A percentile compares a stretch with the other conserved stretches of the same genome.
phyloP scores from a whole-genome alignment of 2,113 vertebrate species.

The Sminthopsis crassicaudata region DNA sequence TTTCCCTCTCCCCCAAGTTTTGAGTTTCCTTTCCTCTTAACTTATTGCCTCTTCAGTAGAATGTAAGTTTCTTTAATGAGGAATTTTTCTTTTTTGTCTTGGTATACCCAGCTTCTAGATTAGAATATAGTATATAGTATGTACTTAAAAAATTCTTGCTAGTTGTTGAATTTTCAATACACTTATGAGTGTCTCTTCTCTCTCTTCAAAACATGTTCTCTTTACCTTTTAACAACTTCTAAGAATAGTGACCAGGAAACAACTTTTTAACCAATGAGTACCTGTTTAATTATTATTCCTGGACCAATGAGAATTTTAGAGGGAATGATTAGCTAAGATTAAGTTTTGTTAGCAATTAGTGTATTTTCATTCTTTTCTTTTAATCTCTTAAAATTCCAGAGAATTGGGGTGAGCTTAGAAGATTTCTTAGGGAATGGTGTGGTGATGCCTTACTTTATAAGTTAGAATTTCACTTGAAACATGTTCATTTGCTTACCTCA shows the following conservation, averaged over 20 bases:
- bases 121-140: no score
- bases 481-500: not conserved
- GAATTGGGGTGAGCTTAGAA: not conserved
- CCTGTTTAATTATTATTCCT: not conserved
- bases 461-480: not conserved
- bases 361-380: not conserved
- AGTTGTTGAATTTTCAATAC: not conserved
- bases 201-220: not conserved
- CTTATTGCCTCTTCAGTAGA: not conserved
- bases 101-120: not conserved
- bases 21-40: not conserved
- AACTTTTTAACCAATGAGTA: not conserved
- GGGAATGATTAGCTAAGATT: not conserved
- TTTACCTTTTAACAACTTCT: not conserved
- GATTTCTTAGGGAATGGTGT: not conserved
- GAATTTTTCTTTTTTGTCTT: not conserved
- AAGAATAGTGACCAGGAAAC: not conserved
- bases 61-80: not conserved
- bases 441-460: not conserved
- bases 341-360: not conserved
- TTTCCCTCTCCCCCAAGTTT: not conserved
- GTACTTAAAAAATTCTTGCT: not conserved
- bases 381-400: not conserved
- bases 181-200: not conserved
- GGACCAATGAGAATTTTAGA: not conserved